Conservation (phyloP, 2,113 vertebrate genomes). For the Gnathonemus longibarbis region DNA sequence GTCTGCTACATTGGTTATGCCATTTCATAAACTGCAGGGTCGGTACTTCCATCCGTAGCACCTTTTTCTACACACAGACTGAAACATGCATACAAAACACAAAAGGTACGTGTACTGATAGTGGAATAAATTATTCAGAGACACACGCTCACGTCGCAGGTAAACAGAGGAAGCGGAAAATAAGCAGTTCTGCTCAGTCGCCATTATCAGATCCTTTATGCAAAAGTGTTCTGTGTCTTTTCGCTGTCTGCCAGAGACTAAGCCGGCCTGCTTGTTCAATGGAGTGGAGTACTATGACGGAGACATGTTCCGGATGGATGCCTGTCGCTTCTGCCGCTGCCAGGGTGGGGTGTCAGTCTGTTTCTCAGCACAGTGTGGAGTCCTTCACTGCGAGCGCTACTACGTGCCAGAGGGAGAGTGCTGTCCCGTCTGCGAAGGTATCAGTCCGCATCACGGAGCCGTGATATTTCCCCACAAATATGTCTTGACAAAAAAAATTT, state of each 20-base stretch:
- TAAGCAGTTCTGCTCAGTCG: not conserved
- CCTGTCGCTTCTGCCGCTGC: constrained; percentile 79
- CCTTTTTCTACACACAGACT: not conserved
- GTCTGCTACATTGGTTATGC: not conserved
- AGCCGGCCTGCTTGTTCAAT: constrained; percentile 74
- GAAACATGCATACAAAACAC: not conserved
- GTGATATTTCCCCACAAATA: not conserved
- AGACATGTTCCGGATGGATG: constrained; percentile 81
- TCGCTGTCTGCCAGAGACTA: constrained; percentile 64
- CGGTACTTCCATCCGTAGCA: not conserved
- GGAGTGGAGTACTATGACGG: constrained; percentile 75
- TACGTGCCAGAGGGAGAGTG: constrained; percentile 82
- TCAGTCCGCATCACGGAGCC: not conserved
- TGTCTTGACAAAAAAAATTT: not conserved
- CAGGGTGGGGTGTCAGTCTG: constrained; percentile 80
- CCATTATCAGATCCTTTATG: not conserved
- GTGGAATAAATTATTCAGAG: not conserved
- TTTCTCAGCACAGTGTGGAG: constrained; percentile 78
- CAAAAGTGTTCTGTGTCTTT: not conserved
- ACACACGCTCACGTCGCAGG: not conserved
- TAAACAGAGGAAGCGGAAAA: not conserved
- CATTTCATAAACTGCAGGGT: not conserved
- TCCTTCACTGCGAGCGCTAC: constrained; percentile 73
- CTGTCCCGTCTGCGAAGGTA: constrained; percentile 61
- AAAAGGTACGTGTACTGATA: not conserved